Conservation (phyloP, 2,888 invertebrate genomes). For the Fragum fragum region DNA sequence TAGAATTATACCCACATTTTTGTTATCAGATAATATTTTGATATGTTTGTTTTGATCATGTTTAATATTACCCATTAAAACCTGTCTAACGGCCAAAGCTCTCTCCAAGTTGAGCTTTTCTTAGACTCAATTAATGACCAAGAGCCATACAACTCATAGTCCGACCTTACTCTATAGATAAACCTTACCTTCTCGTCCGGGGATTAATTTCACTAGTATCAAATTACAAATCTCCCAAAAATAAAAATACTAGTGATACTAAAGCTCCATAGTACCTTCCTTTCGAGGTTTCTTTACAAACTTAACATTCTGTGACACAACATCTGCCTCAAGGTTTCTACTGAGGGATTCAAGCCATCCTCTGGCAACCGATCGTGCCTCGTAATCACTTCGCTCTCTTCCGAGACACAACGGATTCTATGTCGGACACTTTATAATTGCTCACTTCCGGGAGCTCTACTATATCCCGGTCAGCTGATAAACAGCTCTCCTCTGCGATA, state of each 20-base stretch:
- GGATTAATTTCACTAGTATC: background rate
- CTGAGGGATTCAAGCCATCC: background rate
- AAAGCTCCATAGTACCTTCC: too few relatives aligned
- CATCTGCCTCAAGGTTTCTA: too few relatives aligned
- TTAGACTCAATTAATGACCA: background rate
- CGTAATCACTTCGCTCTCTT: background rate
- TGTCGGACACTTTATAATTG: too few relatives aligned
- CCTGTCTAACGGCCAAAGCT: slow-evolving; percentile 14
- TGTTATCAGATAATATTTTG: slow-evolving; percentile 23
- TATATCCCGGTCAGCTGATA: background rate
- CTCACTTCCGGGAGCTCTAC: slow-evolving; percentile 24
- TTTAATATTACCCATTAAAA: background rate
- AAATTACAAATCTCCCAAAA: background rate
- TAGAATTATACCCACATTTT: slow-evolving; percentile 14
- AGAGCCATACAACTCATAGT: background rate
- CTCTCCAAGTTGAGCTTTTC: slow-evolving; percentile 31
- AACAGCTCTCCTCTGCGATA: background rate
- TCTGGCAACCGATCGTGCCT: background rate
- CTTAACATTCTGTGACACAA: too few relatives aligned
- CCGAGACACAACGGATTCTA: background rate
- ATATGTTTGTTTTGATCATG: background rate
- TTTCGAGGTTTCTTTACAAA: too few relatives aligned
- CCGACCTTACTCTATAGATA: background rate
- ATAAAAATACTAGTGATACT: too few relatives aligned
- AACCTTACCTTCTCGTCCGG: background rate